Evolutionary conservation across 2,113 vertebrate species (phyloP).

Genomic region (Hydrochoerus hydrochaeris): DNA sequence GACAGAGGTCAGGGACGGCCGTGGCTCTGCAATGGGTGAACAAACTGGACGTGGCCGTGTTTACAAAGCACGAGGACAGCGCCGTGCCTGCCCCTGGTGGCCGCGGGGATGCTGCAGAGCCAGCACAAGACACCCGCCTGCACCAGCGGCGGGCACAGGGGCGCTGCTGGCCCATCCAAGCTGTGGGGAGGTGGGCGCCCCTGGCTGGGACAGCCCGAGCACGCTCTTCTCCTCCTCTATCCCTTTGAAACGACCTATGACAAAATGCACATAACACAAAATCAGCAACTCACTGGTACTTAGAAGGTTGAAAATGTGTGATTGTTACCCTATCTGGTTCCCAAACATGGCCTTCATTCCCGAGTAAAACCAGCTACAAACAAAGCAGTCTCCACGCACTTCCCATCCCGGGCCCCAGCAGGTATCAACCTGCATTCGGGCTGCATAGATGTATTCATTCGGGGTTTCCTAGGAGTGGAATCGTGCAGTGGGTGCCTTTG

Average conservation of each 20-base stretch:
- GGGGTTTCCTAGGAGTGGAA: background rate
- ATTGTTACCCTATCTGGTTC: background rate
- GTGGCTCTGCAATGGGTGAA: background rate
- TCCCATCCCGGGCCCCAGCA: background rate
- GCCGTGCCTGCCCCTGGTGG: background rate
- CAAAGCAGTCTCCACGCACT: background rate
- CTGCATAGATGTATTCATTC: background rate
- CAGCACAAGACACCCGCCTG: background rate
- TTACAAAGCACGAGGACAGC: background rate
- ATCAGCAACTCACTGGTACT: background rate
- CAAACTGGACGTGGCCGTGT: background rate
- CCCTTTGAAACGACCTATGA: background rate
- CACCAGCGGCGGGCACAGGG: background rate
- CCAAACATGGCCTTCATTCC: background rate
- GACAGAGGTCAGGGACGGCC: background rate
- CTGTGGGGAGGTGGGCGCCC: background rate
- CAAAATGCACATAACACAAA: background rate
- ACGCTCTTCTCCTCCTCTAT: background rate
- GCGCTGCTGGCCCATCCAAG: too few species aligned
- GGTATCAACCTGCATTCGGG: background rate
- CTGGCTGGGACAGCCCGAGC: background rate
- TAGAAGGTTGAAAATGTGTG: background rate
- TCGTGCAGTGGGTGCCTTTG: background rate
- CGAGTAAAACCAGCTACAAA: background rate
- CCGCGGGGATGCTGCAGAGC: background rate